These are phyloP conservation scores for Tortrix viridana DNA, from an alignment of 2,888 invertebrate genomes.

Conservation along the genomic window DNA sequence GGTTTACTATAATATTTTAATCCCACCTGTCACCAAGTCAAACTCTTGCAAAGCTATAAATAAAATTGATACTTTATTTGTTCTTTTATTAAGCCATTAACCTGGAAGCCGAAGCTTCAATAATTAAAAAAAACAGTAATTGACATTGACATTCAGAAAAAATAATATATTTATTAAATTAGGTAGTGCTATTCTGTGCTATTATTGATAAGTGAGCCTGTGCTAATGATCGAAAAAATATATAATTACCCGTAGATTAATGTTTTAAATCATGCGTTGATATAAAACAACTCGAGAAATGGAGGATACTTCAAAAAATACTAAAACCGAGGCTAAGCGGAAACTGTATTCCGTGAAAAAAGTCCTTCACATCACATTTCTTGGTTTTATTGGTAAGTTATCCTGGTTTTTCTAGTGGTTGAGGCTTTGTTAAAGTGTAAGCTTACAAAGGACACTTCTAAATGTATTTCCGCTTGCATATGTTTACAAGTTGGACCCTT, in stretches of 20 bases:
- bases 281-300: constrained; percentile 33
- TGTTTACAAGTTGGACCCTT: too few relatives aligned
- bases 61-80: too few relatives aligned
- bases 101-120: too few relatives aligned
- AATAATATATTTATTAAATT: too few relatives aligned
- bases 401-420: background rate
- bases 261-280: background rate
- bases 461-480: too few relatives aligned
- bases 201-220: background rate
- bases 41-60: too few relatives aligned
- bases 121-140: too few relatives aligned
- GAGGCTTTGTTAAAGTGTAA: background rate
- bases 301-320: constrained; percentile 46
- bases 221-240: background rate
- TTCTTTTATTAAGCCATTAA: too few relatives aligned
- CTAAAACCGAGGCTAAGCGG: constrained; percentile 15
- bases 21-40: too few relatives aligned
- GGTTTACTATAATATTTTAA: too few relatives aligned
- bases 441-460: background rate
- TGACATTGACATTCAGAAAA: too few relatives aligned
- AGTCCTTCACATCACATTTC: constrained; percentile 16
- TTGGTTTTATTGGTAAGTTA: constrained; percentile 26
- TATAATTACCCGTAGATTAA: constrained; percentile 17
- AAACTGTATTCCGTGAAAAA: constrained; percentile 21
- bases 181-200: background rate